Percentiles rank a stretch among this genome's conserved stretches.
Conservation (phyloP, 2,113 vertebrate species). For the Strix uralensis region DNA sequence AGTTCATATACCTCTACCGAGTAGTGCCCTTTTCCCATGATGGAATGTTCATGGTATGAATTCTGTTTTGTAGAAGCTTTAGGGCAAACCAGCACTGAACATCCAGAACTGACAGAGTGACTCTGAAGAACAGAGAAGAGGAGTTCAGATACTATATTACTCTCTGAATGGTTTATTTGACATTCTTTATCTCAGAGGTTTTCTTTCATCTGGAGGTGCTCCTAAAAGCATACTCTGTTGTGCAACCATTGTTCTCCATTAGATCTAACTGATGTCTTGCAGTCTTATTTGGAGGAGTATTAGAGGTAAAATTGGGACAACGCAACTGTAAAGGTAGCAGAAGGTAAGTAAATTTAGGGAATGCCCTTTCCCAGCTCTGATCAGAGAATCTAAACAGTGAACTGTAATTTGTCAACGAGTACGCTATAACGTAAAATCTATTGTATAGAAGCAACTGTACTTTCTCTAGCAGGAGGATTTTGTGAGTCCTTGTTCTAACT, state of each 20-base stretch:
- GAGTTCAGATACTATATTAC: neutral
- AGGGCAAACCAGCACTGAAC: neutral
- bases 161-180: neutral
- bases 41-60: neutral
- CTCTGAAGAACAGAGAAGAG: neutral
- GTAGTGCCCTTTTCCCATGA: neutral
- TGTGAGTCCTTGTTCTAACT: neutral
- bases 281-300: neutral
- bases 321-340: neutral
- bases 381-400: neutral
- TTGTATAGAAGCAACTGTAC: neutral
- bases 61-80: neutral
- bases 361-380: neutral
- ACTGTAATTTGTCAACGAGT: neutral
- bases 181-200: neutral
- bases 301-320: neutral
- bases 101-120: neutral
- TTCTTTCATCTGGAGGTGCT: neutral
- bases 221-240: neutral
- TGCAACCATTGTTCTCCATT: neutral
- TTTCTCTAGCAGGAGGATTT: neutral
- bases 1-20: rapidly evolving
- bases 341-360: neutral
- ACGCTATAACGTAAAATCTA: neutral
- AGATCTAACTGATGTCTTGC: neutral